phyloP scores from a whole-genome alignment of 2,797 vertebrate species.

The Malacoraja senta region DNA sequence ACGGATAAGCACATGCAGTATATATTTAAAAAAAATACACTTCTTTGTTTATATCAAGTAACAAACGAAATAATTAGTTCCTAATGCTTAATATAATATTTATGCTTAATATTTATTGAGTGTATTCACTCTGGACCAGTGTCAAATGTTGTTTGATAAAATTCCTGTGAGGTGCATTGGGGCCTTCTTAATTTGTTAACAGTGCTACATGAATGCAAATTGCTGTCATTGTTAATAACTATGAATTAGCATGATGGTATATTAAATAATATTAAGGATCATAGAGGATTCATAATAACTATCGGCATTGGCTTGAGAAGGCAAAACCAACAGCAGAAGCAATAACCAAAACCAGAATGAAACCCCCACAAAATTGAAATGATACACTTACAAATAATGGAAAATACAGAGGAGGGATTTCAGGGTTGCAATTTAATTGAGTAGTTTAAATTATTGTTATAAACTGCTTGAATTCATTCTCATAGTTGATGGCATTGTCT shows the following conservation, averaged over 20 bases:
- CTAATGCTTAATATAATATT: background rate
- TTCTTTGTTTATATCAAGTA: background rate
- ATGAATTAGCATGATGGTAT: background rate
- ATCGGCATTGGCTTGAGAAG: background rate
- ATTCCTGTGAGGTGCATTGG: too few species aligned
- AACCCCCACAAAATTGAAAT: slow-evolving; percentile 15
- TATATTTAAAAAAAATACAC: too few species aligned
- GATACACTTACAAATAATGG: slow-evolving; percentile 5
- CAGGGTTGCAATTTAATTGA: slow-evolving; percentile 19
- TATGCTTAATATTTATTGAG: background rate
- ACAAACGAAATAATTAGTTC: background rate
- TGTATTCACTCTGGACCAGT: background rate
- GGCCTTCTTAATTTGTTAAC: background rate
- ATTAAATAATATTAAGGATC: background rate
- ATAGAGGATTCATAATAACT: background rate
- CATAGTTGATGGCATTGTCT: slow-evolving; percentile 22
- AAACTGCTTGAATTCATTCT: slow-evolving; percentile 16
- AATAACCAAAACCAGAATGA: slow-evolving; percentile 23
- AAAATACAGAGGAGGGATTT: slow-evolving; percentile 7
- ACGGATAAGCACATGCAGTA: background rate
- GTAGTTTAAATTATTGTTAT: slow-evolving; percentile 25
- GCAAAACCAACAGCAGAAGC: background rate
- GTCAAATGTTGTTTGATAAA: background rate
- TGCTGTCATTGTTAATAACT: background rate
- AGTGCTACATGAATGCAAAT: background rate